A percentile compares a stretch with the other conserved stretches of the same genome.
phyloP scores from a whole-genome alignment of 2,113 vertebrate species.

The Cephalopholis sonnerati region DNA sequence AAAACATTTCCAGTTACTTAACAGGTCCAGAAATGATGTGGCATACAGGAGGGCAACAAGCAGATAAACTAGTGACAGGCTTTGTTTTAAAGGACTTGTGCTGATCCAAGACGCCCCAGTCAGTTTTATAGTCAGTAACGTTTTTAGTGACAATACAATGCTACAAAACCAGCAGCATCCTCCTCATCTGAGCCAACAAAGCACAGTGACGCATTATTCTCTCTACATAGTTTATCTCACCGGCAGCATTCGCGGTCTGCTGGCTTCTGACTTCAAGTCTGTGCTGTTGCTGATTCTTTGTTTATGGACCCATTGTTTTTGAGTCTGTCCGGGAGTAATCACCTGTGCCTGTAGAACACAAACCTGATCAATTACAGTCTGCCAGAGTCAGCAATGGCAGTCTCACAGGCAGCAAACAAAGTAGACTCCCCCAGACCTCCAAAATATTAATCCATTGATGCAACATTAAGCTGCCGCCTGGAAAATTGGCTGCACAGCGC shows the following conservation, averaged over 20 bases:
- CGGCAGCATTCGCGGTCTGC: background rate
- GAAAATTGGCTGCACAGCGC: constrained; percentile 61
- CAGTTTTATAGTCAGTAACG: background rate
- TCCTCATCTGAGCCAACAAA: constrained; percentile 18
- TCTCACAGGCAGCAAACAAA: constrained; percentile 45
- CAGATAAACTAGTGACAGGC: background rate
- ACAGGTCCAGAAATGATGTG: background rate
- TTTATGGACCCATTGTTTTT: constrained; percentile 63
- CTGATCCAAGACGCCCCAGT: background rate
- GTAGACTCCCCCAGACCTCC: constrained; percentile 12
- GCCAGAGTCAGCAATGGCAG: constrained; percentile 54
- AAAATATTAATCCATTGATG: constrained; percentile 71
- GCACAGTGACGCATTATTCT: constrained; percentile 33
- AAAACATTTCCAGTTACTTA: background rate
- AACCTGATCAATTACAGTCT: constrained; percentile 68
- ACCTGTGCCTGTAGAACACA: constrained; percentile 41
- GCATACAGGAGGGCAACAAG: no score
- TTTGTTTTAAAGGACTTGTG: constrained; percentile 1
- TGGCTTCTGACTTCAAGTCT: constrained; percentile 11
- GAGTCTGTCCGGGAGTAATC: constrained; percentile 59
- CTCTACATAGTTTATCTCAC: constrained; percentile 18
- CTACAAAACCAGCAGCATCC: background rate
- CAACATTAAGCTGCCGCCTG: constrained; percentile 59
- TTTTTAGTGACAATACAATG: background rate
- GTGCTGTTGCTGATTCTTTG: constrained; percentile 16